These are phyloP conservation scores for Physella acuta DNA, from an alignment of 1,140 invertebrate genomes.

Conservation along the genomic window DNA sequence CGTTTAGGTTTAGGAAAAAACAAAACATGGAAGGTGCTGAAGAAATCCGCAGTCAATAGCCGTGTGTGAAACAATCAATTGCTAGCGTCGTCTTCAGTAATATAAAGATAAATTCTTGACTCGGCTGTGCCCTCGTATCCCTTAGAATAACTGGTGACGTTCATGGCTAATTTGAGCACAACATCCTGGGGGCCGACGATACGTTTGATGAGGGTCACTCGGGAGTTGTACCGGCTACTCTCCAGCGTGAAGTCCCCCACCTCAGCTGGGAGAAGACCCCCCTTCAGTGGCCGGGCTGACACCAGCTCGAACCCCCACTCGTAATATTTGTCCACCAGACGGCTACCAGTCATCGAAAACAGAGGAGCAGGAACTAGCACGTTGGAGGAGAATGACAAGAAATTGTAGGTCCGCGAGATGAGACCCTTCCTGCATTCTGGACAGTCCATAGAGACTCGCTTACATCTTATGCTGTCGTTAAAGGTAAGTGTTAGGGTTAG, in stretches of 20 bases:
- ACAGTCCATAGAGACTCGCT: constrained; percentile 71
- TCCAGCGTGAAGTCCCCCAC: constrained; percentile 44
- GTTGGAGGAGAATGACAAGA: constrained; percentile 84
- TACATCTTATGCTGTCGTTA: constrained; percentile 66
- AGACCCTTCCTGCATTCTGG: constrained; percentile 74
- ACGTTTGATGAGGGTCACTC: constrained; percentile 71
- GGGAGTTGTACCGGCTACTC: constrained; percentile 66
- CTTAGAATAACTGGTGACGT: constrained; percentile 62
- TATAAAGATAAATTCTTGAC: constrained; percentile 80
- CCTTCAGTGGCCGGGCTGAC: constrained; percentile 34
- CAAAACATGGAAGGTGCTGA: no score
- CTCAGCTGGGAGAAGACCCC: constrained; percentile 37
- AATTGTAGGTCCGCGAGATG: constrained; percentile 85
- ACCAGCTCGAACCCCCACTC: constrained; percentile 75
- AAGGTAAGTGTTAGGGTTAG: neutral
- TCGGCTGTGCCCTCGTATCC: constrained; percentile 73
- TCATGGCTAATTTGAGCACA: constrained; percentile 82
- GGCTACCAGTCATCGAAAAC: constrained; percentile 82
- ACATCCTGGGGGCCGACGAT: constrained; percentile 86
- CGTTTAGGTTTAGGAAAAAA: no score
- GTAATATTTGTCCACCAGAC: constrained; percentile 69
- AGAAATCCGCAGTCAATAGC: no score
- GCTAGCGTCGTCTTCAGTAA: no score
- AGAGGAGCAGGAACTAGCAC: constrained; percentile 75
- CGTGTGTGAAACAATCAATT: no score